Base-by-base conservation (phyloP, 30 jellyfish, hydroid and myxozoan species). In the Aurelia aurita complex sp. Pacific region DNA sequence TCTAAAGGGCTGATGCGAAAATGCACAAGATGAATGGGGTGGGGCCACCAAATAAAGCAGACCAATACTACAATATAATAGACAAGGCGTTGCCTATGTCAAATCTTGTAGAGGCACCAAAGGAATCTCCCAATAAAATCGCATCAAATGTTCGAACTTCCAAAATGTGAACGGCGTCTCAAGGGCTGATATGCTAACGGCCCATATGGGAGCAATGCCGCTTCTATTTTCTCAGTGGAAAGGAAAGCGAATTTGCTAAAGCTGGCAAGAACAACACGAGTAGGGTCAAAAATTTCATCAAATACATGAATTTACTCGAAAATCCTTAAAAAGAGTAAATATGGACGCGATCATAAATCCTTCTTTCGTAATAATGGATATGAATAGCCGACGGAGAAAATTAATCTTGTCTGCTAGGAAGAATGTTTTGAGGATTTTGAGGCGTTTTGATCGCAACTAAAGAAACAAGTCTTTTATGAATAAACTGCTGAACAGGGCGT, bases 281-380 rank as follows among this genome's bases (percentile, higher is more conserved):
- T 36, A 23, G 38, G 85, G 91, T 82, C 85, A 82, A 60, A 70
- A 79, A 80, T 82, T 36, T 54, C 59, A 71, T 35, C 80, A 62
- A 52, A 76, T 59, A 53, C n/a, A 82, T 62, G 85, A 65, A 67
- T 38, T 72, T 50, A 70, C 73, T 71, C 40, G 55, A 15, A 18
- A 68, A 53, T 71, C 63, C 78, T 7, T 18, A 77, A 77, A 23
- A 33, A 63, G 67, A 63, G 69, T 76, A 61, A 77, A 77, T 76
- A 77, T 23, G 29, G 52, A 18, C 62, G 43, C 34, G 19, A 35
- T 77, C 87, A 77, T 43, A 57, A 61, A 77, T 23, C 43, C 46
- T 66, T 23, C 46, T 23, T 23, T 66, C 6, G 16, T 66, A 50
- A 50, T n/a, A 23, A 38, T 72, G 67, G 15, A 72, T 3, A 72